A percentile compares a stretch with the other conserved stretches of the same genome.
phyloP scores from a whole-genome alignment of 2,113 vertebrate species.

The Oplegnathus fasciatus region DNA sequence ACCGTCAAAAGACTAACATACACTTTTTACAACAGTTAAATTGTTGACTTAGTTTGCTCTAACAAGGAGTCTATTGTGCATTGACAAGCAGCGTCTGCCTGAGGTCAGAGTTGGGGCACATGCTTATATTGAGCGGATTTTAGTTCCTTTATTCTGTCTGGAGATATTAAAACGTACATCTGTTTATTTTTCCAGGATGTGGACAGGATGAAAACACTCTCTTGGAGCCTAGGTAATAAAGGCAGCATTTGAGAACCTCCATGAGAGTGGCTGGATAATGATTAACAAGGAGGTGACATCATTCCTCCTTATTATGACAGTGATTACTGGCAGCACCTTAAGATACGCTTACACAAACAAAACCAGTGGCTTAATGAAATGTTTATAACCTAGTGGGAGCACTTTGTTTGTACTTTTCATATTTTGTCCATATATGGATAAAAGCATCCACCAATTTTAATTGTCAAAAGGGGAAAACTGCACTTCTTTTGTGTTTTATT shows the following conservation, averaged over 20 bases:
- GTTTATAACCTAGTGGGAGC: background rate
- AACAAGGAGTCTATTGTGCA: slow-evolving; percentile 39
- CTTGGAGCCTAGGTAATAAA: slow-evolving; percentile 35
- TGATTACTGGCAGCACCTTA: slow-evolving; percentile 41
- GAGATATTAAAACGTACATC: slow-evolving; percentile 26
- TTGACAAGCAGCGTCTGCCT: background rate
- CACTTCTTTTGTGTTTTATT: background rate
- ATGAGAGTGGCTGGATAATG: slow-evolving; percentile 31
- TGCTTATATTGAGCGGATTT: slow-evolving; percentile 7
- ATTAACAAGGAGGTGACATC: slow-evolving; percentile 70
- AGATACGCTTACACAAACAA: slow-evolving; percentile 36
- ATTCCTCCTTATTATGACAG: slow-evolving; percentile 46
- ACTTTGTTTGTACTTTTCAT: background rate
- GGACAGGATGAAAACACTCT: slow-evolving; percentile 22
- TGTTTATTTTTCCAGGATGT: slow-evolving; percentile 51
- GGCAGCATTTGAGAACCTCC: slow-evolving; percentile 18
- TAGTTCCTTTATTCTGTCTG: background rate
- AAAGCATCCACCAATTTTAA: background rate
- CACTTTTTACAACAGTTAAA: slow-evolving; percentile 3
- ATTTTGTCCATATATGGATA: background rate
- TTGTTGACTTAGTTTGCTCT: background rate
- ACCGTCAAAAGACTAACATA: background rate
- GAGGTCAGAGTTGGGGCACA: slow-evolving; percentile 1
- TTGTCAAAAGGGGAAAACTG: background rate
- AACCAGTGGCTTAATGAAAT: slow-evolving; percentile 4